Evolutionary conservation across 1,140 invertebrate species (phyloP), one percentile per base, ranked within the genome.

Genomic region (Hypsibius dujardini): DNA sequence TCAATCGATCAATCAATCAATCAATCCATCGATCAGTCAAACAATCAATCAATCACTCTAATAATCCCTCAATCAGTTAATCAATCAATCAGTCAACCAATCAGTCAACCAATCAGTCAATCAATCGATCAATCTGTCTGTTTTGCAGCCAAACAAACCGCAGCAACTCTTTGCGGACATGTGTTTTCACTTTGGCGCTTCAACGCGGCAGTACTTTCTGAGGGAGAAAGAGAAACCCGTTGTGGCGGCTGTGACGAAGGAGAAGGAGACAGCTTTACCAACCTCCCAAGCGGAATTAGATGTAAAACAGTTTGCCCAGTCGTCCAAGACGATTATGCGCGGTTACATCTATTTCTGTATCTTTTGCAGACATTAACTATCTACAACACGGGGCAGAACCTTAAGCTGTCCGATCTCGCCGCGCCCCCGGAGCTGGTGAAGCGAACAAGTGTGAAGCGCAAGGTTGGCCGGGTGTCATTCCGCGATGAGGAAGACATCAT

Each of bases 401-500:
- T 93, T 77, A 84, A 95, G 73, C 94, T 98, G 75, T 92, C 92
- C 1, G 91, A 95, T 86, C 81, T 98, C 72, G 92, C 80, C n/a
- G 81, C 81, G 59, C 75, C 79, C 1, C 76, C 80, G 47, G 90
- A 71, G 88, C 75, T 75, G 3, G 76, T 80, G 62, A 73, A 74
- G n/a, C 75, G 80, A 62, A 92, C 92, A 79, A 82, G 12, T 12
- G 7, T 90, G 71, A 92, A 90, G 79, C 84, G 86, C 74, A 87
- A 87, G 67, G 28, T 28, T 28, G 28, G 28, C 28, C 85, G 85
- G 72, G 90, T 98, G 1, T 87, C 86, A 0, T 98, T 98, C 78
- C 91, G 91, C 75, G 94, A 98, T 75, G 95, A 98, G 75, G 95
- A 98, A 79, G 94, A 97, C 79, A 86, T 99, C 1, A 99, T 99